Evolutionary conservation across 2,797 vertebrate genomes (phyloP).

Genomic region (Potorous gilbertii): DNA sequence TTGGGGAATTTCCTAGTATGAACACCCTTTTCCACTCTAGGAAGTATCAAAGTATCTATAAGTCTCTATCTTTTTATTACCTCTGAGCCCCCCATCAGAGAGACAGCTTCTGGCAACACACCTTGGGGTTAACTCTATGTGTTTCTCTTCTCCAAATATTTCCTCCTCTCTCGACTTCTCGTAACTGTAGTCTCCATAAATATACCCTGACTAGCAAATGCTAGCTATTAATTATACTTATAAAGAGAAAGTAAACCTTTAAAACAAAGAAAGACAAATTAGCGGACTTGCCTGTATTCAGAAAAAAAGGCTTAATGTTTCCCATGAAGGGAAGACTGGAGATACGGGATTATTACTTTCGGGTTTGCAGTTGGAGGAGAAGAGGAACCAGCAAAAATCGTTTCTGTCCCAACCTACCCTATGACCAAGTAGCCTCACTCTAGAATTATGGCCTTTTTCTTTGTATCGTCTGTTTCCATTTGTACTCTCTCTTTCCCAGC

Average conservation of each 20-base stretch:
- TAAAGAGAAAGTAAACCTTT: background rate
- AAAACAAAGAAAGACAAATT: background rate
- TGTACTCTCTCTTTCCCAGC: background rate
- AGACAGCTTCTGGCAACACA: background rate
- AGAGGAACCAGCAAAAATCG: background rate
- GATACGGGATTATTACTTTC: background rate
- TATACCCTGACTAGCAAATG: background rate
- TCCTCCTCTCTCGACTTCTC: background rate
- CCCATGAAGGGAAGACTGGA: background rate
- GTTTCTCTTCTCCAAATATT: background rate
- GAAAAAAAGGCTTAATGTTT: background rate
- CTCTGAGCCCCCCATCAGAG: background rate
- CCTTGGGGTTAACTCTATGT: background rate
- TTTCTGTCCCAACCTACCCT: background rate
- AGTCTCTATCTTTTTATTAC: background rate
- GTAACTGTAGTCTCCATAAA: background rate
- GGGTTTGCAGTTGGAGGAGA: background rate
- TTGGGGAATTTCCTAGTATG: background rate
- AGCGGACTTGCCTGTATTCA: background rate
- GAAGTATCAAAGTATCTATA: background rate
- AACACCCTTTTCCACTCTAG: background rate
- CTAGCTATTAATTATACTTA: background rate
- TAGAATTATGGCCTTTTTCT: background rate
- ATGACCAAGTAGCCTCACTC: background rate
- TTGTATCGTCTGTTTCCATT: background rate